A percentile compares a stretch with the other conserved stretches of the same genome.
Evolutionary conservation across 2,797 vertebrate species (phyloP).

Genomic region (Phoebastria nigripes): DNA sequence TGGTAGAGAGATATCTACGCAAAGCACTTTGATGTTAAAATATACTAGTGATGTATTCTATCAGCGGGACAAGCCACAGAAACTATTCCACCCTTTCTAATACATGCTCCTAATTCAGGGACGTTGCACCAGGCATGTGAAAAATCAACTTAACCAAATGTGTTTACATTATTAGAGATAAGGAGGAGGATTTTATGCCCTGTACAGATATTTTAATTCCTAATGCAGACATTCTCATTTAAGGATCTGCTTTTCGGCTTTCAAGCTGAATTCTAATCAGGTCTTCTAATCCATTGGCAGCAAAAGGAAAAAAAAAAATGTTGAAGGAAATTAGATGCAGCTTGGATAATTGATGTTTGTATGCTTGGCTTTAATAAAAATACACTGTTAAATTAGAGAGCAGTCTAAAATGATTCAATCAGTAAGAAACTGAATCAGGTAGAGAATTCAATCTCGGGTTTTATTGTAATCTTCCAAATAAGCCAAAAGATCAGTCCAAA

Average conservation of each 20-base stretch:
- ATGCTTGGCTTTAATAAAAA: slow-evolving; percentile 73
- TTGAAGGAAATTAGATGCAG: slow-evolving; percentile 74
- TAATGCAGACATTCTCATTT: slow-evolving; percentile 62
- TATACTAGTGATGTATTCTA: not conserved
- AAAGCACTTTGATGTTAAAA: not conserved
- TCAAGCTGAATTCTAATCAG: slow-evolving; percentile 76
- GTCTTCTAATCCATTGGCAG: slow-evolving; percentile 73
- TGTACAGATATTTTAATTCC: slow-evolving; percentile 67
- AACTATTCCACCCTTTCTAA: not conserved
- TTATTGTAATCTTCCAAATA: slow-evolving; percentile 70
- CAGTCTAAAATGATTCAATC: slow-evolving; percentile 72
- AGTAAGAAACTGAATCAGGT: slow-evolving; percentile 73
- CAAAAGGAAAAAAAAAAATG: slow-evolving; percentile 54
- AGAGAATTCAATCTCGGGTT: slow-evolving; percentile 68
- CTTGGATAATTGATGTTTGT: slow-evolving; percentile 75
- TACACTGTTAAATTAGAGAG: slow-evolving; percentile 73
- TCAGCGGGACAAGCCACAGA: not conserved
- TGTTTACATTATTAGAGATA: slow-evolving; percentile 67
- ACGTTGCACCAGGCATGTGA: slow-evolving; percentile 64
- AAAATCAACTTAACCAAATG: slow-evolving; percentile 61
- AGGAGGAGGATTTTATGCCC: slow-evolving; percentile 57
- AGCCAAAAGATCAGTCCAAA: slow-evolving; percentile 37
- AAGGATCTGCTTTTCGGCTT: slow-evolving; percentile 73
- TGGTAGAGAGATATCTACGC: not conserved
- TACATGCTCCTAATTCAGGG: slow-evolving; percentile 10